Evolutionary conservation across 2,888 invertebrate species (phyloP).

Genomic region (Heteromurus nitidus): DNA sequence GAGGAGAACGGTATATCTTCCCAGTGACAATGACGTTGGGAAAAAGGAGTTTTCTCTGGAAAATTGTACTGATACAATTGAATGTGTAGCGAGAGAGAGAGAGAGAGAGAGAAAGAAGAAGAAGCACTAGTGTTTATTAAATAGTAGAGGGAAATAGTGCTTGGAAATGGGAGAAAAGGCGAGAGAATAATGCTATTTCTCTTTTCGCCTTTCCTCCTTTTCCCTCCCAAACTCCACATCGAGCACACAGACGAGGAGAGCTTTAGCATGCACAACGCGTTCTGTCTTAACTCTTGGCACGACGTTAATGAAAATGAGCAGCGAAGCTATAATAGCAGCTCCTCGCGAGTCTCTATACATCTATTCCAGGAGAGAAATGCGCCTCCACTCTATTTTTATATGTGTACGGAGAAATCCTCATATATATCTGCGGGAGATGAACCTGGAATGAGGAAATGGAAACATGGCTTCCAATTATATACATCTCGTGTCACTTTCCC

Average conservation of each 20-base stretch:
- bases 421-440: neutral
- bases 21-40: neutral
- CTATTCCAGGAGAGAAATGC: neutral
- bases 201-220: neutral
- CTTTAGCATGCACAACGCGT: conserved; percentile 52
- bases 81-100: neutral
- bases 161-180: neutral
- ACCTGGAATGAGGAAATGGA: conserved; percentile 20
- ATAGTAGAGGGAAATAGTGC: neutral
- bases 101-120: too few species aligned
- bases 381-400: neutral
- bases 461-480: conserved; percentile 53
- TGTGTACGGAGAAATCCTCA: neutral
- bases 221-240: neutral
- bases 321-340: neutral
- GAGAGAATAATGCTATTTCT: neutral
- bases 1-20: neutral
- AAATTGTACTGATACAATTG: neutral
- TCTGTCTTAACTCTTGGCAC: conserved; percentile 56
- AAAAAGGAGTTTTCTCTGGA: neutral
- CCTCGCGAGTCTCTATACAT: neutral
- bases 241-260: neutral
- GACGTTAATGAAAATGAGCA: conserved; percentile 60
- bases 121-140: conserved; percentile 25
- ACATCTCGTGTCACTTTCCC: conserved; percentile 53